phyloP scores from a whole-genome alignment of 2,113 vertebrate species.

The Cephalopterus ornatus region DNA sequence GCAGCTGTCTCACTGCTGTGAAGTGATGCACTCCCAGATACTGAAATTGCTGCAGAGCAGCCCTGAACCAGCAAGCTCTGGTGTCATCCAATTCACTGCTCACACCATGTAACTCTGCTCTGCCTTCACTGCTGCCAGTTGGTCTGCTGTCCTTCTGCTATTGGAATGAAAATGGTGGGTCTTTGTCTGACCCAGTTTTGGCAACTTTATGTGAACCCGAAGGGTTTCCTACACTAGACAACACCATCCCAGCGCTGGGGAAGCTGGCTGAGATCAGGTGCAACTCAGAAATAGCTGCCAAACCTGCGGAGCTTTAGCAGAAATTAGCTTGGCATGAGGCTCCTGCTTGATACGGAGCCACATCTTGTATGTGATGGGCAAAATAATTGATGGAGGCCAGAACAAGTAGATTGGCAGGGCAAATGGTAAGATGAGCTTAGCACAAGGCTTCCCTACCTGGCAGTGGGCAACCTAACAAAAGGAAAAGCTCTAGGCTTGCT shows the following conservation, averaged over 20 bases:
- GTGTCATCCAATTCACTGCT: not conserved
- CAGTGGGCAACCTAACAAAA: not conserved
- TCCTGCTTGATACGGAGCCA: not conserved
- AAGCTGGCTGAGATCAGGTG: not conserved
- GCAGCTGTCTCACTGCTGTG: not conserved
- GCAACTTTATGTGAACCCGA: too few species aligned
- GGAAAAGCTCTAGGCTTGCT: not conserved
- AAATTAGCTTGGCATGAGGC: not conserved
- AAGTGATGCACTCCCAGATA: not conserved
- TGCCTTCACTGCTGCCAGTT: not conserved
- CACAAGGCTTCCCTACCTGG: not conserved
- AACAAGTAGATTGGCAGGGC: not conserved
- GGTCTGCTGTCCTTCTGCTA: not conserved
- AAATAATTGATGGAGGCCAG: not conserved
- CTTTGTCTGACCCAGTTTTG: not conserved
- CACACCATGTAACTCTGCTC: accelerated
- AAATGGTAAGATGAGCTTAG: not conserved
- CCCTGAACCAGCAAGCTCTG: not conserved
- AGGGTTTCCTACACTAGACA: not conserved
- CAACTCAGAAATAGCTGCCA: not conserved
- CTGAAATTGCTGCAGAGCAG: not conserved
- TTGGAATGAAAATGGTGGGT: not conserved
- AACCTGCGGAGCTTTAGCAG: not conserved
- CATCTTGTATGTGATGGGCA: not conserved
- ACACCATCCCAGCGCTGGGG: accelerated